phyloP scores from a whole-genome alignment of 1,140 invertebrate genomes.

The Paraescarpia echinospica region DNA sequence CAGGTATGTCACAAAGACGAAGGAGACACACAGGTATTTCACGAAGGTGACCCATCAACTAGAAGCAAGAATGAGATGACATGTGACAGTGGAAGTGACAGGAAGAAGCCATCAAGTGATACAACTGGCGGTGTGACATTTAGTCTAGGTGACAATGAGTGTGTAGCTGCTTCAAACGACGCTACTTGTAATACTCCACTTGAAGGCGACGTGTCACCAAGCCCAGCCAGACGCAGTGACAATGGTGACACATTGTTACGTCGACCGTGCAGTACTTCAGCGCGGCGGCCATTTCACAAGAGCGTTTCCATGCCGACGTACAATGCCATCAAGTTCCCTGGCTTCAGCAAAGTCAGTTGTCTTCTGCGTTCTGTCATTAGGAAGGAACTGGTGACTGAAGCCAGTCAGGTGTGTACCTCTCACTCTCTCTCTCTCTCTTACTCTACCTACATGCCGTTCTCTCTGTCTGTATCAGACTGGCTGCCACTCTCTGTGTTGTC shows the following conservation, averaged over 20 bases:
- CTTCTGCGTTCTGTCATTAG: constrained; percentile 25
- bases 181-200: background rate
- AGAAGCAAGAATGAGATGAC: background rate
- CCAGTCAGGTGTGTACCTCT: background rate
- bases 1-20: background rate
- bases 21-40: background rate
- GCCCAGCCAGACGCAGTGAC: background rate
- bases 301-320: constrained; percentile 22
- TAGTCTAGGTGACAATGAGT: background rate
- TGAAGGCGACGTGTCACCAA: background rate
- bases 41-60: background rate
- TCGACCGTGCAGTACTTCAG: constrained; percentile 8
- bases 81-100: background rate
- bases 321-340: background rate
- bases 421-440: too few species aligned
- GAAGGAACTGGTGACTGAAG: constrained; percentile 18
- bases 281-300: constrained; percentile 11
- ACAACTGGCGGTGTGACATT: background rate
- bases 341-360: constrained; percentile 11
- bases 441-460: too few species aligned
- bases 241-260: background rate
- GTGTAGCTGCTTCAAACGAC: background rate
- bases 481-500: too few species aligned
- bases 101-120: background rate
- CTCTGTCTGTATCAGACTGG: too few species aligned